phyloP scores from a whole-genome alignment of 2,113 vertebrate species.

The Pluvialis apricaria region DNA sequence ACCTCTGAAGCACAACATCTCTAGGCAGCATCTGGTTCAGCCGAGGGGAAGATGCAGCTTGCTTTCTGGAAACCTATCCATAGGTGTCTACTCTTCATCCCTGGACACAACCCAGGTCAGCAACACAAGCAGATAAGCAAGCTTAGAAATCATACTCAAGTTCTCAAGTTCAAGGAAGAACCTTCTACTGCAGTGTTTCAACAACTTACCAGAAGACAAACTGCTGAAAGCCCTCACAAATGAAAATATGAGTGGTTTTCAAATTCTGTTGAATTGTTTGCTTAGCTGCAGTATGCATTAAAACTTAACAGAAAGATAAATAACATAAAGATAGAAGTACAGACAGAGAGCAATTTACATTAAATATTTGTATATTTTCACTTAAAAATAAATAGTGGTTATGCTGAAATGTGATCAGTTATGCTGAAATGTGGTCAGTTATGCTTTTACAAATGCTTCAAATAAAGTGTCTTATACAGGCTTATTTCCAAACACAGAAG shows the following conservation, averaged over 20 bases:
- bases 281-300: not conserved
- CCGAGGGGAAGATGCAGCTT: not conserved
- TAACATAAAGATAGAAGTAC: not conserved
- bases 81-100: not conserved
- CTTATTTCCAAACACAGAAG: not conserved
- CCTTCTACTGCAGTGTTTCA: not conserved
- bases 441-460: not conserved
- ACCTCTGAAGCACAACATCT: not conserved
- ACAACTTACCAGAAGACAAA: not conserved
- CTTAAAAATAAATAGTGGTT: not conserved
- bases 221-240: not conserved
- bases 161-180: not conserved
- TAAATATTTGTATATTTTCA: not conserved
- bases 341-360: not conserved
- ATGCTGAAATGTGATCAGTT: not conserved
- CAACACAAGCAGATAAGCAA: not conserved
- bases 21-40: not conserved
- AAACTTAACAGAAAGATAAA: not conserved
- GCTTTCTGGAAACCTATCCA: not conserved
- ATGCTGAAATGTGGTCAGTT: not conserved
- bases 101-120: not conserved
- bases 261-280: not conserved
- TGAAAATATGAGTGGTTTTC: not conserved
- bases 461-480: not conserved
- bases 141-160: not conserved